Base-by-base conservation (phyloP, 2,797 vertebrate species). In the Diglossa cyanea region DNA sequence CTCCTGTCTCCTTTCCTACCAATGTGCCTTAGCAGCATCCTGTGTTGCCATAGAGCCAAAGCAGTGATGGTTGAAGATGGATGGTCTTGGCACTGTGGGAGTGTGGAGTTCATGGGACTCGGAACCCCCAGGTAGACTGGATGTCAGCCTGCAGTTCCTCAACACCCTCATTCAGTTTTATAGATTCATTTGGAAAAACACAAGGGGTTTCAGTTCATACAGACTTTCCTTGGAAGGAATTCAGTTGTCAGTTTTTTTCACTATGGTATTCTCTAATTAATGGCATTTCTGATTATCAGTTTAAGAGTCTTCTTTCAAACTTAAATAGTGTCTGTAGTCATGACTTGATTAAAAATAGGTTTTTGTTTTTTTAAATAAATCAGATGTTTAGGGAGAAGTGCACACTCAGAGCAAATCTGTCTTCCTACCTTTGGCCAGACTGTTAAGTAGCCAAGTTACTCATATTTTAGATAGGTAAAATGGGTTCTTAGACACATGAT, bases 181-280 rank as follows among this genome's bases (percentile, higher is more conserved):
- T 48, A 82, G 88, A 31, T 80, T 30, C 7, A 28, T 86, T 23
- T 88, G 53, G 24, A 82, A 89, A 70, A 89, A 70, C n/a, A 60
- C 53, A 15, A 20, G n/a, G 0, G 0, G 11, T 76, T 77, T 62
- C 51, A 78, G 31, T 82, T 73, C 28, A 15, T 30, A 7, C 2
- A 6, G 20, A 66, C 24, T 85, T 76, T 62, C 39, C 60, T 79
- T 89, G 37, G 37, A 60, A 67, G 10, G 18, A 77, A 45, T 82
- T 92, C 19, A 47, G 6, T 35, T 31, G 13, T 47, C 17, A 65
- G 16, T 20, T 73, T 90, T 62, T 93, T 51, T 68, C 48, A 25
- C n/a, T 28, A 3, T 63, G n/a, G 20, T 73, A 2, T 33, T 73
- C 81, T 94, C 55, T 58, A 39, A 85, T 55, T 44, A 87, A 30